Base-by-base conservation (phyloP, 2,888 invertebrate genomes). In the Epistrophella euchroma region DNA sequence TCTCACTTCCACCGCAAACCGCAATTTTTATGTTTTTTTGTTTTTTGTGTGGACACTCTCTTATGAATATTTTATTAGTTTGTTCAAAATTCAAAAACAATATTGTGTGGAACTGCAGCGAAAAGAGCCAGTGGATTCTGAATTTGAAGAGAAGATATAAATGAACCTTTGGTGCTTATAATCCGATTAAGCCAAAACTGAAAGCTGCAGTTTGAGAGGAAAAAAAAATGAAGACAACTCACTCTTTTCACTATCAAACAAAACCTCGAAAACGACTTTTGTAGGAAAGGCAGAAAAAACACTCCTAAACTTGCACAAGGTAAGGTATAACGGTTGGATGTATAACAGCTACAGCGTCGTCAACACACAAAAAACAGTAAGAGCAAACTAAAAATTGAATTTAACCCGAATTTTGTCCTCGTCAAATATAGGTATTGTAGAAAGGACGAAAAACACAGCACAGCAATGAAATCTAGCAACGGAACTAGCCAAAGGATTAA, bases 61-160 rank as follows among this genome's bases (percentile, higher is more conserved):
- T n/a, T 45, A 78, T 83, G 83, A 78, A 78, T 58, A 83, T n/a
- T 47, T 78, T 56, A 70, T 64, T 56, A 78, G 74, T 68, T 79
- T 52, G 19, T 66, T 13, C 60, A 60, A 40, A 40, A 60, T 22
- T 47, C 45, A 66, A 47, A 15, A 45, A 22, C 52, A 62, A 71
- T 47, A 47, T 35, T 52, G 1, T 52, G n/a, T 6, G 35, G 1
- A 13, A 32, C 45, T 45, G 19, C 6, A 28, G 6, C n/a, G 5
- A 45, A 45, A 13, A 32, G 11, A 47, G 1, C 56, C 32, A 28
- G 35, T 7, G 50, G 68, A 52, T 52, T 37, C 52, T 52, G 62
- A n/a, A 47, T 64, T 62, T 55, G 72, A 72, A 32, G 56, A 28
- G 32, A 47, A 58, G 32, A 25, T 40, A 56, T 32, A 56, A 19